Conservation (phyloP, 2,113 vertebrate genomes). For the Brachyhypopomus gauderio region DNA sequence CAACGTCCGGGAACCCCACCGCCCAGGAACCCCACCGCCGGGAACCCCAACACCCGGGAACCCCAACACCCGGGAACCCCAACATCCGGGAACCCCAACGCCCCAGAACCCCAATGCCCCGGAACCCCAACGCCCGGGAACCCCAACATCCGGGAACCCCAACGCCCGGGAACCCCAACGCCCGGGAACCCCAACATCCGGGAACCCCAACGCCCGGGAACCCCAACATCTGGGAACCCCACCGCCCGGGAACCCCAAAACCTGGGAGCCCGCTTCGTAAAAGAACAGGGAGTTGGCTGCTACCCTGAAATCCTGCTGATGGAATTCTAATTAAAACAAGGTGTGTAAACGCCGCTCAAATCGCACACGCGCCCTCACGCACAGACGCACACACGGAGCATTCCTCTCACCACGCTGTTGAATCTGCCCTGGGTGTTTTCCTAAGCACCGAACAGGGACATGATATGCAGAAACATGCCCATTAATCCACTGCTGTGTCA, state of each 20-base stretch:
- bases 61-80: neutral
- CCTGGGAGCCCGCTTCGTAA: constrained; percentile 3
- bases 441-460: constrained; percentile 46
- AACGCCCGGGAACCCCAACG: too few species aligned
- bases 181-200: too few species aligned
- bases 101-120: too few species aligned
- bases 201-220: neutral
- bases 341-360: constrained; percentile 5
- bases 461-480: constrained; percentile 45
- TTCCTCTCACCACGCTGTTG: constrained; percentile 23
- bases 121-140: too few species aligned
- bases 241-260: too few species aligned
- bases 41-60: too few species aligned
- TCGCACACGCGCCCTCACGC: neutral
- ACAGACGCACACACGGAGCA: constrained; percentile 27
- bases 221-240: too few species aligned
- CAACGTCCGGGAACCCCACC: too few species aligned
- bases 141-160: neutral
- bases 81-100: too few species aligned
- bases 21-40: neutral
- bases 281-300: neutral
- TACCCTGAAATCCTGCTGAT: constrained; percentile 3
- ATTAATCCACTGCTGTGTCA: constrained; percentile 52
- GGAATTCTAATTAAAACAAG: constrained; percentile 50
- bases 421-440: constrained; percentile 45